Conservation (phyloP, 2,888 invertebrate genomes). For the Lasioglossum calceatum region DNA sequence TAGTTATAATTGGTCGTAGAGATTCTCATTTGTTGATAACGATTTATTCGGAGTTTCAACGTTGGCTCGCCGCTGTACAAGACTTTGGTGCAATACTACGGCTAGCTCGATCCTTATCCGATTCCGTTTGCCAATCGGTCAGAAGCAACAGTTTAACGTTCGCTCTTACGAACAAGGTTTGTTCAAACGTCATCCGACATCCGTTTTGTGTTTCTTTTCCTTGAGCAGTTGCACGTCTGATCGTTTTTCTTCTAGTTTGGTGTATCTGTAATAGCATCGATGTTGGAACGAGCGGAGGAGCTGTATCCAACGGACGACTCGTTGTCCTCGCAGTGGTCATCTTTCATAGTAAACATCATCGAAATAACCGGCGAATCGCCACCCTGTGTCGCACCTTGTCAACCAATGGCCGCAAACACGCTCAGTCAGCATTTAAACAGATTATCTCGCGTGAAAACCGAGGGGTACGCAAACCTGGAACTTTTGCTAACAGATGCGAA, state of each 20-base stretch:
- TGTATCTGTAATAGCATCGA: slow-evolving; percentile 85
- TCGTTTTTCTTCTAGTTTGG: slow-evolving; percentile 84
- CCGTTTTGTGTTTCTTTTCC: neutral
- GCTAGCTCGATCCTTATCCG: slow-evolving; percentile 78
- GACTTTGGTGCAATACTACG: slow-evolving; percentile 72
- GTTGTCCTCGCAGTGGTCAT: slow-evolving; percentile 77
- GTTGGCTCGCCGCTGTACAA: slow-evolving; percentile 83
- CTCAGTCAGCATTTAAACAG: slow-evolving; percentile 79
- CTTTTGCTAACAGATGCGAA: slow-evolving; percentile 80
- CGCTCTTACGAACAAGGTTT: slow-evolving; percentile 85
- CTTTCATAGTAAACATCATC: slow-evolving; percentile 76
- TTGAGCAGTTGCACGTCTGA: neutral
- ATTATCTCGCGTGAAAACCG: slow-evolving; percentile 75
- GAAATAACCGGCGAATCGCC: slow-evolving; percentile 76
- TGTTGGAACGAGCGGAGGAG: slow-evolving; percentile 85
- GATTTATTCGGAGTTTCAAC: slow-evolving; percentile 87
- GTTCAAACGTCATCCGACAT: slow-evolving; percentile 42
- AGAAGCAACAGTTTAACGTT: slow-evolving; percentile 83
- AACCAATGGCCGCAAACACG: slow-evolving; percentile 77
- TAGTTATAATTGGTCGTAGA: slow-evolving; percentile 86
- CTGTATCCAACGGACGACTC: slow-evolving; percentile 81
- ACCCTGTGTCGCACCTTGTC: slow-evolving; percentile 78
- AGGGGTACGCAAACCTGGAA: slow-evolving; percentile 78
- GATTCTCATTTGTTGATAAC: slow-evolving; percentile 86
- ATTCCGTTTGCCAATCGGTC: slow-evolving; percentile 75